phyloP scores from a whole-genome alignment of 2,113 vertebrate genomes.

The Numenius arquata region DNA sequence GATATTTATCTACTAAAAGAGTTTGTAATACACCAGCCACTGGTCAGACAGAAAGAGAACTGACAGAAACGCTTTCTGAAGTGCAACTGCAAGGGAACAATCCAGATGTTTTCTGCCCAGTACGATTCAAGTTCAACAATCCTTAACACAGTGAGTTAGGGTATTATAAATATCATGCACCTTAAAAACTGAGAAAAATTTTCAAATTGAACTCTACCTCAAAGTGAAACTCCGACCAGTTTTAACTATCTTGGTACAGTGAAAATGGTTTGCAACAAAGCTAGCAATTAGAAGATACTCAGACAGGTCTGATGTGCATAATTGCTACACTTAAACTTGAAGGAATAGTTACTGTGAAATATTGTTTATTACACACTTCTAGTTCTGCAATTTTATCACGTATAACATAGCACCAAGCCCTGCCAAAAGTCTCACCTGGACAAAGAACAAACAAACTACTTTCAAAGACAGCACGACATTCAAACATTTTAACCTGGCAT shows the following conservation, averaged over 20 bases:
- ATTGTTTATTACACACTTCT: background rate
- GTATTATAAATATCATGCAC: background rate
- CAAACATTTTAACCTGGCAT: slow-evolving; percentile 18
- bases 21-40: background rate
- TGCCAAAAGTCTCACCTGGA: background rate
- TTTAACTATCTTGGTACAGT: background rate
- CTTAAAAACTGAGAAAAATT: background rate
- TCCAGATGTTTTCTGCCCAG: background rate
- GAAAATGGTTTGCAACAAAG: background rate
- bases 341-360: background rate
- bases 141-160: background rate
- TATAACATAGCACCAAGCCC: background rate
- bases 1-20: background rate
- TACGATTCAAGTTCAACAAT: background rate
- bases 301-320: rapidly evolving
- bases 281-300: background rate
- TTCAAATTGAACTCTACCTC: background rate
- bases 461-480: background rate
- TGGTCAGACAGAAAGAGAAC: background rate
- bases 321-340: background rate
- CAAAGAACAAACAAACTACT: background rate
- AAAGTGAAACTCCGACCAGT: background rate
- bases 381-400: background rate
- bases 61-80: background rate
- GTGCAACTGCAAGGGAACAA: background rate